Conservation (phyloP, 2,888 invertebrate genomes). For the Ceriagrion tenellum region DNA sequence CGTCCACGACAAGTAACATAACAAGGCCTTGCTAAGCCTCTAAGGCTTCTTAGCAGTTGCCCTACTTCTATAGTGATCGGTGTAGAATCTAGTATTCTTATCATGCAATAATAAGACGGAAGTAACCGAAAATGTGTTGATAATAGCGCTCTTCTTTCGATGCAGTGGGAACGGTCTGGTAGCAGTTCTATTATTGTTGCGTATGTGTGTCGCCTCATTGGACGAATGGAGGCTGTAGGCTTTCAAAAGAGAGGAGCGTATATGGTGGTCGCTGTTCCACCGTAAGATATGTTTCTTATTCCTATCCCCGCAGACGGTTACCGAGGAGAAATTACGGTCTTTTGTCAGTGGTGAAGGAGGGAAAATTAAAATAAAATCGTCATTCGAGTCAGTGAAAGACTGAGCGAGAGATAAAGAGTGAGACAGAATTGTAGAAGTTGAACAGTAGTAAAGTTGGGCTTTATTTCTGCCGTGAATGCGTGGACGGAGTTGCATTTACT, state of each 20-base stretch:
- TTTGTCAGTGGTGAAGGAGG: neutral
- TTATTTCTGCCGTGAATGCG: neutral
- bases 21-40: too few relatives aligned
- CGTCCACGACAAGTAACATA: too few relatives aligned
- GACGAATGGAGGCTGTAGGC: neutral
- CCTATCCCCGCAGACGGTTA: neutral
- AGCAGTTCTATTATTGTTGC: too few relatives aligned
- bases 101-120: too few relatives aligned
- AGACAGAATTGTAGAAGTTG: neutral
- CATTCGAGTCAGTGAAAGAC: neutral
- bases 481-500: neutral
- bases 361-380: neutral
- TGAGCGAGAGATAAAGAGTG: neutral
- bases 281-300: neutral
- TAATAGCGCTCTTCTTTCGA: neutral
- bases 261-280: neutral
- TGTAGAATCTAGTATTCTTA: too few relatives aligned
- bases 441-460: neutral
- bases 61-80: too few relatives aligned
- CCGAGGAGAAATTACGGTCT: neutral
- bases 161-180: too few relatives aligned
- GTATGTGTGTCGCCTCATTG: neutral
- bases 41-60: too few relatives aligned
- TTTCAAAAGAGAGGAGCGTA: neutral
- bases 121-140: neutral